Conservation (phyloP, 2,888 invertebrate genomes). For the Oligia latruncula region DNA sequence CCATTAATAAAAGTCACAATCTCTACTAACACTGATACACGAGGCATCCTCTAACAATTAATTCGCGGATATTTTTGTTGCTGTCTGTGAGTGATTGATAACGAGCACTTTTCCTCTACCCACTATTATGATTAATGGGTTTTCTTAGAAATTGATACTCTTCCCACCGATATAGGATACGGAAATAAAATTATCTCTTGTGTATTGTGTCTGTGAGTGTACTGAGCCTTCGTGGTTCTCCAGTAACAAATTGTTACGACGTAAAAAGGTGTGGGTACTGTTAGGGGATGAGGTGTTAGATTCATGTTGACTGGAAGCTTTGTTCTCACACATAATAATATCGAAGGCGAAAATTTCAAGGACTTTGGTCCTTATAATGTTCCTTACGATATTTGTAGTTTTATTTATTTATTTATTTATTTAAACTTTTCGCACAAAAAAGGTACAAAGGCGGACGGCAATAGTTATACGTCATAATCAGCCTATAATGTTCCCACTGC, state of each 20-base stretch:
- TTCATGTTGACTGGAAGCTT: neutral
- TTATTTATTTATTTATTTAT: no score
- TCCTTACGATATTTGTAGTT: neutral
- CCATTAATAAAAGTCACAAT: constrained; percentile 42
- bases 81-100: constrained; percentile 60
- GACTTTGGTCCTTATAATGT: neutral
- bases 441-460: no score
- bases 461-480: no score
- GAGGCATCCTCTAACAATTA: constrained; percentile 56
- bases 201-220: constrained; percentile 34
- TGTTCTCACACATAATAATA: constrained; percentile 1
- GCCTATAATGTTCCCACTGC: no score
- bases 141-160: constrained; percentile 62
- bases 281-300: neutral
- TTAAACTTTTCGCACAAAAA: no score
- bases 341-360: neutral
- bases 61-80: constrained; percentile 50
- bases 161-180: constrained; percentile 48
- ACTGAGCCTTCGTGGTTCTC: constrained; percentile 23
- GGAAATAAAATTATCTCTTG: constrained; percentile 43
- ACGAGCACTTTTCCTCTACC: constrained; percentile 51
- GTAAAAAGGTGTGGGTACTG: constrained; percentile 9
- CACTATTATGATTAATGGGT: constrained; percentile 63
- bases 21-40: constrained; percentile 24
- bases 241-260: constrained; percentile 38